Base-by-base conservation (phyloP, 2,113 vertebrate species). In the Todiramphus chloris region DNA sequence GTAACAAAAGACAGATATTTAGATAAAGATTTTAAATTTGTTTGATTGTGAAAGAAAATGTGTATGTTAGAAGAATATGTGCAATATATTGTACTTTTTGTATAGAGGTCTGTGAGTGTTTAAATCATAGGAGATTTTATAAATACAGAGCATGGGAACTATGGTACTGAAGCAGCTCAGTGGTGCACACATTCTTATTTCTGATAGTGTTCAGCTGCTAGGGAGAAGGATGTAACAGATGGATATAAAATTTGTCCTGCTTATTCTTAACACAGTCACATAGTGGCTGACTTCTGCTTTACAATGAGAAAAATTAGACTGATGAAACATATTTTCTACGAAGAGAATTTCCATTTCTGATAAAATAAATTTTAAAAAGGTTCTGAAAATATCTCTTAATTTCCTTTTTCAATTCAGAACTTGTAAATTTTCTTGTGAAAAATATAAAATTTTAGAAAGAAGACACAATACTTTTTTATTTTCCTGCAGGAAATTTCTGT, bases 201-300 rank as follows among this genome's bases (percentile, higher is more conserved):
- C 75, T 93, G 96, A 86, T 19, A 56, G 50, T 20, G 55, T 51
- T 95, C 94, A 94, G 82, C 96, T 96, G 93, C 75, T 51, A 35
- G n/a, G 39, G 37, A 74, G 72, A 25, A 83, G 25, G 6, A 15
- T 58, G 33, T 17, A 53, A 73, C 23, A 83, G 41, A 37, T 1
- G 6, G 53, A 84, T 39, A 68, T 55, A 70, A 91, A 94, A 83
- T 43, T 51, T 84, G 74, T 63, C 78, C 89, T 94, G 78, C 44
- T 93, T 88, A 72, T 85, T 85, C 51, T 72, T 91, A 84, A 84
- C 28, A 35, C 35, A 51, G 69, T 72, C 64, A 80, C 37, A 67
- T 43, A 48, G 48, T 53, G 80, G 46, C 50, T 84, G 69, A 51
- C 53, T 94, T 73, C 63, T 63, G 63, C 83, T 92, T 88, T 83